Evolutionary conservation across 2,113 vertebrate genomes (phyloP), one percentile per base, ranked within the genome.

Genomic region (Pituophis catenifer): DNA sequence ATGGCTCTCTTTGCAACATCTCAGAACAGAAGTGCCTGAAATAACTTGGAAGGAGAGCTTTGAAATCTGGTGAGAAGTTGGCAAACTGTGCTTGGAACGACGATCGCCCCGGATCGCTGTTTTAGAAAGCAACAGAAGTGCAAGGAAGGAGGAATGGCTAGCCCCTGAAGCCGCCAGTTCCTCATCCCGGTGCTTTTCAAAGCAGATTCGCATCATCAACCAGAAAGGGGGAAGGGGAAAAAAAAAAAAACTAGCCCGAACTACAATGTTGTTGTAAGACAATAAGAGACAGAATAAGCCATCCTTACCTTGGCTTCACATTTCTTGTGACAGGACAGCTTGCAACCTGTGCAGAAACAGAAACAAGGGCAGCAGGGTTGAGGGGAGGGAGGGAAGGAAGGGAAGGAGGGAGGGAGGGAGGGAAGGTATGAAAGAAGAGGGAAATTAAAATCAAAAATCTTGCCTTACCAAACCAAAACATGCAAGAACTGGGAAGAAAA

Each of bases 231-330:
- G 44, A 48, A 48, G 23, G 3, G 0, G 1, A 0, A 6, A 50
- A 26, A 29, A 26, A 29, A 53, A 88, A 13, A 59, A 90, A 90
- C 75, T 5, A 85, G 21, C 44, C 57, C 92, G 52, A 90, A 93
- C 89, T 55, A 48, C 89, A 90, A 53, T 44, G 88, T 86, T 90
- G 88, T 59, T 48, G 88, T 85, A 90, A 90, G 29, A 90, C 89
- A 90, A 90, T 38, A 58, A 90, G 55, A 90, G 65, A n/a, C 48
- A 38, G 52, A 90, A 88, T 19, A 48, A 88, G 55, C 75, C 2
- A 92, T 90, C 54, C 98, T 98, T 99, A 99, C 99, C 99, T 99
- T 99, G 94, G 97, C 98, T 97, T 99, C 98, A 97, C 99, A 99
- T 98, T 99, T 99, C 98, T 98, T 98, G 98, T 99, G 99, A 98